Percentiles rank a stretch among this genome's conserved stretches.
These are phyloP conservation scores for Odiellus spinosus DNA, from an alignment of 2,888 invertebrate species.

Conservation along the genomic window DNA sequence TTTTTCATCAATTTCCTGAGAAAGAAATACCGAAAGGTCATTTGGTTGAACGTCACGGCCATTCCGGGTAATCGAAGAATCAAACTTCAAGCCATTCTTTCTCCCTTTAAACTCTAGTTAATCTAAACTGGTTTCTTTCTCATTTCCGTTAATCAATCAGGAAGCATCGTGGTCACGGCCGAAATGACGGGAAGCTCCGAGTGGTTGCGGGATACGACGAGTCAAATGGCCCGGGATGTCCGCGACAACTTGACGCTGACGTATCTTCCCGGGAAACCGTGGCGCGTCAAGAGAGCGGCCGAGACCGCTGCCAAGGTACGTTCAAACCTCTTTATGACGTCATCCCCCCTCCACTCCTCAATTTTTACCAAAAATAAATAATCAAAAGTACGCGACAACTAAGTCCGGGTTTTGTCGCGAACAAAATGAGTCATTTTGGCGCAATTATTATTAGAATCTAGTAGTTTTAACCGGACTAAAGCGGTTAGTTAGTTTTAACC, in stretches of 20 bases:
- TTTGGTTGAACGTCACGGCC: constrained; percentile 10
- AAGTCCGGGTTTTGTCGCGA: too few relatives aligned
- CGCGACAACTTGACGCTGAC: constrained; percentile 5
- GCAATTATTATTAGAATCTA: too few relatives aligned
- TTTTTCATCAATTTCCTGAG: constrained; percentile 12
- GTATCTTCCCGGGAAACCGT: constrained; percentile 2
- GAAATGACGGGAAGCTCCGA: constrained; percentile 8
- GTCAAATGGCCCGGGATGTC: constrained; percentile 1
- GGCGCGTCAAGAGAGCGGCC: constrained; percentile 3
- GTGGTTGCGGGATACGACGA: constrained; percentile 7
- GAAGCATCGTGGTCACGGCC: constrained; percentile 10
- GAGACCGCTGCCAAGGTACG: neutral
- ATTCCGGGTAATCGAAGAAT: constrained; percentile 5
- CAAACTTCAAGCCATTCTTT: neutral
- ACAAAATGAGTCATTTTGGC: too few relatives aligned
- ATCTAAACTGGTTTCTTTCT: too few relatives aligned
- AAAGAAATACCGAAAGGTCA: constrained; percentile 5
- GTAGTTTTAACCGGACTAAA: too few relatives aligned
- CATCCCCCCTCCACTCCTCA: neutral
- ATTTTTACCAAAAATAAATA: too few relatives aligned
- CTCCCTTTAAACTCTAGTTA: too few relatives aligned
- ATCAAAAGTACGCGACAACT: too few relatives aligned
- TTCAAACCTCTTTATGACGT: constrained; percentile 5
- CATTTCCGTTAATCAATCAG: neutral
- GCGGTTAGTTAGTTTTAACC: too few relatives aligned